Evolutionary conservation across 2,888 invertebrate genomes (phyloP), one percentile per base, ranked within the genome.

Genomic region (Chaitophorus viminalis): DNA sequence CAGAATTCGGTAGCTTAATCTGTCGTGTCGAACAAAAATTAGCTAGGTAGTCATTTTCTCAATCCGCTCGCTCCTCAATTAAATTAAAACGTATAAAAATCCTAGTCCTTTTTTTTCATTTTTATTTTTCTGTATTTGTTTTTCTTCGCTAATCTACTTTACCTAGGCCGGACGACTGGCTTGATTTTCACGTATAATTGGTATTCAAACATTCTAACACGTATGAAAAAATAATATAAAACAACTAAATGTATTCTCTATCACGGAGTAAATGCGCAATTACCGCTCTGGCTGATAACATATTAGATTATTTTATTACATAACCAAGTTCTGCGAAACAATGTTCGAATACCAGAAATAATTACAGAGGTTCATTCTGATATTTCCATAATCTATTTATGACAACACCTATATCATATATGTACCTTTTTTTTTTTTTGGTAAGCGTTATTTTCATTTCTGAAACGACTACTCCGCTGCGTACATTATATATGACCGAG

Each of bases 381-480:
- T 39, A 33, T 82, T 82, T 72, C 70, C 82, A 82, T 82, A 82
- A 82, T 52, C n/a, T 29, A 0, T 54, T 74, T 83, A 83, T 74
- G 60, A 75, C 52, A 29, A 36, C 60, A 29, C 54, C 68, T 29
- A 25, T 29, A 25, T 60, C 18, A 36, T 54, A 82, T 21, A 18
- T 8, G 52, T 17, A 25, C 36, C 36, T 60, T 39, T 83, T 75
- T 75, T 25, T 29, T 60, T 39, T 83, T 75, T 75, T 25, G 75
- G 74, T 36, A 14, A 60, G 29, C 60, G 39, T 83, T 83, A 39
- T 83, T 75, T 83, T 75, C 39, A 65, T 83, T 83, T 65, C 39
- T 21, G 60, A 31, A 33, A 52, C 70, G 2, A 31, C 82, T 3
- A 52, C 82, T 82, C 39, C 25, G 81, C 52, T 18, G 65, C n/a